Conservation (phyloP, 2,888 invertebrate species). For the Magallana nippona region DNA sequence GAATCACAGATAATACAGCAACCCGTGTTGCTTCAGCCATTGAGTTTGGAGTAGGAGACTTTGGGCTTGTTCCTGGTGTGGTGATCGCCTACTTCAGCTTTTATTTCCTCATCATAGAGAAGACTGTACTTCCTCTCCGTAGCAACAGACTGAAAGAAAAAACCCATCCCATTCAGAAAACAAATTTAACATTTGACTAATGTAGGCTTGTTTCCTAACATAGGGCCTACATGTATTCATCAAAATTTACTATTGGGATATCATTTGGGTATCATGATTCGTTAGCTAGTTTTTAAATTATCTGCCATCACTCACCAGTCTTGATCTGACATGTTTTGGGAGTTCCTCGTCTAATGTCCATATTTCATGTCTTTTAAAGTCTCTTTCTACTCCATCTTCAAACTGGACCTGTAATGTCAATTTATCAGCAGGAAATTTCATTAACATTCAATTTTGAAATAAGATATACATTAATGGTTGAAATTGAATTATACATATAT, state of each 20-base stretch:
- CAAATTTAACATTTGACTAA: no score
- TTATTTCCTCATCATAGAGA: conserved; percentile 64
- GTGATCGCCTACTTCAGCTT: conserved; percentile 59
- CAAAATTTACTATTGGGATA: no score
- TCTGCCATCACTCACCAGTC: conserved; percentile 71
- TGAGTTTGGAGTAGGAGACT: conserved; percentile 64
- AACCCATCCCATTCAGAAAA: neutral
- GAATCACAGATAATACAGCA: conserved; percentile 25
- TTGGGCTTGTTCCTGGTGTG: conserved; percentile 69
- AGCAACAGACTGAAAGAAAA: conserved; percentile 75
- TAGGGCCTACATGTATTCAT: no score
- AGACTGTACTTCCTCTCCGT: conserved; percentile 76
- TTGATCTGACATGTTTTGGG: conserved; percentile 83
- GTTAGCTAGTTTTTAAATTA: no score
- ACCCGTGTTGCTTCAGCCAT: conserved; percentile 28
- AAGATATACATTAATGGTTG: no score
- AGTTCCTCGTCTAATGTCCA: conserved; percentile 83
- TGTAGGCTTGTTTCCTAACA: no score
- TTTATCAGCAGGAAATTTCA: neutral
- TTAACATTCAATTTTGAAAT: no score
- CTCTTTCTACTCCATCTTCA: conserved; percentile 80
- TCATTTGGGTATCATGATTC: no score
- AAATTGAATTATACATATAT: neutral
- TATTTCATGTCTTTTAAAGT: conserved; percentile 82
- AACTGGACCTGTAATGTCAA: conserved; percentile 75